Base-by-base conservation (phyloP, 2,888 invertebrate genomes). In the Reticulitermes lucifugus region DNA sequence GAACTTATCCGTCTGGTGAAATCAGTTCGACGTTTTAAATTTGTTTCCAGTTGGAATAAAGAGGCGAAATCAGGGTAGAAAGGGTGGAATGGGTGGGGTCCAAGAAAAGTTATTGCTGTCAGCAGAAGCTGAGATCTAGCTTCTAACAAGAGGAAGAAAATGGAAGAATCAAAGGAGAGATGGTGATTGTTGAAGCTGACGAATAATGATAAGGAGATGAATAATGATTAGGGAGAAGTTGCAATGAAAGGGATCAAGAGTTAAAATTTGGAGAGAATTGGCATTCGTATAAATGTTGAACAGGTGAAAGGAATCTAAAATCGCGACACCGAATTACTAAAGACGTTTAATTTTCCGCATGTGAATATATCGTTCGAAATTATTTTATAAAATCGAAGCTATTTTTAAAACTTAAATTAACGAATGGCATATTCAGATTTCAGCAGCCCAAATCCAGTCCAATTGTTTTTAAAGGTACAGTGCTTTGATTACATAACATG, bases 171-270 rank as follows among this genome's bases (percentile, higher is more conserved):
- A 73, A 73, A 73, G 7, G 41, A 41, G 21, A 41, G 41, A 14
- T 73, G 71, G 35, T 18, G 35, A 71, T 35, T 71, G 29, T 29
- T 22, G 60, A 51, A 51, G 51, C 14, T 55, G 55, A 55, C 55
- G 65, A 65, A 65, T 65, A 65, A 65, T 55, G 55, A 9, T 60
- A 71, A 14, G 71, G 35, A 46, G 35, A 73, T 35, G 73, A 29
- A 73, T 73, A 73, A 73, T 73, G 41, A 73, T 73, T 29, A 73
- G 18, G 25, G 2, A 73, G 73, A 73, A 73, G 14, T 73, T 73
- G 29, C 35, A 73, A 73, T 29, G 41, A 73, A 70, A 29, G 2
- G 73, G 73, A 73, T 73, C 73, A 73, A 73, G 73, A 73, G 73
- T 73, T 73, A 73, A 41, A 73, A 65, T 14, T 65, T 65, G 65